phyloP scores from a whole-genome alignment of 1,140 invertebrate species.

The Drosophila lowei region DNA sequence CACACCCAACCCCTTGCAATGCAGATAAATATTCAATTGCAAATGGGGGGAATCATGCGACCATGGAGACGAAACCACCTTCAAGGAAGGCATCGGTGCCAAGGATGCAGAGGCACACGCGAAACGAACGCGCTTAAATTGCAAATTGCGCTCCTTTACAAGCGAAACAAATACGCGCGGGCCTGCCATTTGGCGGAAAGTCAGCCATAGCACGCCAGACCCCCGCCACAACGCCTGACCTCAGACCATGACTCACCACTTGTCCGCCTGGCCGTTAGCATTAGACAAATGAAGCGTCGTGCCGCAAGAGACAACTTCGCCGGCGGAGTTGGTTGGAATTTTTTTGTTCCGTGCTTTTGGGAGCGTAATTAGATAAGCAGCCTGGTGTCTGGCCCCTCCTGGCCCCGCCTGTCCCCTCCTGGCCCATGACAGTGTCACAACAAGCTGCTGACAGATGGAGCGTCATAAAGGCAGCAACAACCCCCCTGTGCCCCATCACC shows the following conservation, averaged over 20 bases:
- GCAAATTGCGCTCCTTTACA: conserved; percentile 76
- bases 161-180: conserved; percentile 67
- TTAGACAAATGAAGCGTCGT: conserved; percentile 78
- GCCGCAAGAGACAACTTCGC: conserved; percentile 66
- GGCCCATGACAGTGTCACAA: conserved; percentile 44
- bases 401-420: too few species aligned
- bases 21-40: conserved; percentile 74
- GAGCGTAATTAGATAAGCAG: conserved; percentile 76
- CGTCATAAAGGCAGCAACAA: conserved; percentile 66
- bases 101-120: conserved; percentile 4
- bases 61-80: background rate
- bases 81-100: background rate
- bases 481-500: background rate
- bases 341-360: conserved; percentile 69
- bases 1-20: conserved; percentile 2
- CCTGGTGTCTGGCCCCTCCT: conserved; percentile 31
- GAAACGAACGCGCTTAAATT: conserved; percentile 70
- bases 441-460: conserved; percentile 76
- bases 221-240: background rate
- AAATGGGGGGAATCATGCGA: conserved; percentile 29
- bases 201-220: conserved; percentile 27
- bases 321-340: conserved; percentile 45
- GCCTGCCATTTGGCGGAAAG: conserved; percentile 59
- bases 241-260: background rate
- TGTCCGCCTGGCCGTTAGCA: conserved; percentile 15